Percentiles rank a stretch among this genome's conserved stretches.
Conservation (phyloP, 2,113 vertebrate species). For the Garra rufa region DNA sequence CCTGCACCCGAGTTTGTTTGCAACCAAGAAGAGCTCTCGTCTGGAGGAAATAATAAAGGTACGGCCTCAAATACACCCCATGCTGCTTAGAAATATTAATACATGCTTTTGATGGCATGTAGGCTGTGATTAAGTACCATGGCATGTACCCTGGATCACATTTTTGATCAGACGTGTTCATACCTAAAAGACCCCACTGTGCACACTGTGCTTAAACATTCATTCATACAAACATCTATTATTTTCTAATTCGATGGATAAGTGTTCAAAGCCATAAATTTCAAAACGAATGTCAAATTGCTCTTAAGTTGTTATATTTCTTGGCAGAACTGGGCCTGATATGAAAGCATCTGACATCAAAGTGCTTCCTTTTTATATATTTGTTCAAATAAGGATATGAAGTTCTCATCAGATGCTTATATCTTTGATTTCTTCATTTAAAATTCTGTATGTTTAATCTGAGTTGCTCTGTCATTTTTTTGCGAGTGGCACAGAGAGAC, state of each 20-base stretch:
- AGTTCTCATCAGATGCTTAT: slow-evolving; percentile 32
- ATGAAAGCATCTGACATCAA: slow-evolving; percentile 53
- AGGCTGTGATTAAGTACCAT: neutral
- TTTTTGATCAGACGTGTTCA: neutral
- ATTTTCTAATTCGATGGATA: slow-evolving; percentile 1
- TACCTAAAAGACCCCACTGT: neutral
- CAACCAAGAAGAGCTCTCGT: slow-evolving; percentile 87
- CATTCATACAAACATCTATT: too few relatives aligned
- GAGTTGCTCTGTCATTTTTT: slow-evolving; percentile 41
- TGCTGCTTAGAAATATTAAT: neutral
- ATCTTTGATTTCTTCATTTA: slow-evolving; percentile 39
- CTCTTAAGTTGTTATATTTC: slow-evolving; percentile 42
- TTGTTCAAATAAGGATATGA: slow-evolving; percentile 39
- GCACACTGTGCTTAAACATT: neutral
- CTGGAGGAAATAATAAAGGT: slow-evolving; percentile 96
- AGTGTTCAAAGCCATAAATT: slow-evolving; percentile 35
- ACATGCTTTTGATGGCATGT: too few relatives aligned
- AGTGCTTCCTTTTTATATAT: slow-evolving; percentile 32
- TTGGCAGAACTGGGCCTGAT: slow-evolving; percentile 48
- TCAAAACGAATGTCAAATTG: slow-evolving; percentile 34
- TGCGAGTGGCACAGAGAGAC: slow-evolving; percentile 4
- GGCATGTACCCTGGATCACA: neutral
- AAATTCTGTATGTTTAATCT: slow-evolving; percentile 47
- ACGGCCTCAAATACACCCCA: slow-evolving; percentile 16
- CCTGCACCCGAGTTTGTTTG: slow-evolving; percentile 95